Base-by-base conservation (phyloP, 2,113 vertebrate genomes). In the Tichodroma muraria region DNA sequence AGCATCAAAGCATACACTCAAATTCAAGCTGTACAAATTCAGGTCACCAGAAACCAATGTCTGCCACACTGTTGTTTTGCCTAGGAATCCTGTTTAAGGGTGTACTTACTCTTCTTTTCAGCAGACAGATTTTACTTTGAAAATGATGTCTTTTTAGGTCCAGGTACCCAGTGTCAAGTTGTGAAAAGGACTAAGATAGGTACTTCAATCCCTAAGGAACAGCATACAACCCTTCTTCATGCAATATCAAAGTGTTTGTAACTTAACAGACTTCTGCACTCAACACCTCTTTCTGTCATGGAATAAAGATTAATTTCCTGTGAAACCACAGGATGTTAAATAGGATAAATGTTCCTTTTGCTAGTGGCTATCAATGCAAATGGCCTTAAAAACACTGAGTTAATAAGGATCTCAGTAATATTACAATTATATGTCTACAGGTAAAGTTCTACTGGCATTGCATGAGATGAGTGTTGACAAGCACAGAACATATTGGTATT, bases 401-500 rank as follows among this genome's bases (percentile, higher is more conserved):
- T 66, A 80, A 61, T 21, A 50, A 6, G 37, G n/a, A 64, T 56
- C 50, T 65, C 40, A 44, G 64, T 60, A 60, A 47, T 60, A 44
- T 37, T 69, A 38, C 23, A 57, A 50, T 64, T 71, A 20, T 6
- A 33, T 4, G 6, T n/a, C 35, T 68, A 57, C 24, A 75, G 45
- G 11, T 52, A 38, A 81, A 80, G 15, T 42, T 88, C 45, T 87
- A 35, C 18, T 47, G 14, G 22, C 31, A 45, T 18, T 54, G 47
- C 23, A 54, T 0, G 3, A n/a, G 25, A 59, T 17, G 18, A 61
- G 16, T 8, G 13, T 47, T 53, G 25, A 66, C 28, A 88, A 38
- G 31, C 9, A 66, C 1, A 6, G 31, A 71, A 88, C 0, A 0
- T 45, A 38, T 5, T 4, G 1, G 4, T 50, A 37, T 63, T 52